Base-by-base conservation (phyloP, 2,888 invertebrate species). In the Steinernema hermaphroditum region DNA sequence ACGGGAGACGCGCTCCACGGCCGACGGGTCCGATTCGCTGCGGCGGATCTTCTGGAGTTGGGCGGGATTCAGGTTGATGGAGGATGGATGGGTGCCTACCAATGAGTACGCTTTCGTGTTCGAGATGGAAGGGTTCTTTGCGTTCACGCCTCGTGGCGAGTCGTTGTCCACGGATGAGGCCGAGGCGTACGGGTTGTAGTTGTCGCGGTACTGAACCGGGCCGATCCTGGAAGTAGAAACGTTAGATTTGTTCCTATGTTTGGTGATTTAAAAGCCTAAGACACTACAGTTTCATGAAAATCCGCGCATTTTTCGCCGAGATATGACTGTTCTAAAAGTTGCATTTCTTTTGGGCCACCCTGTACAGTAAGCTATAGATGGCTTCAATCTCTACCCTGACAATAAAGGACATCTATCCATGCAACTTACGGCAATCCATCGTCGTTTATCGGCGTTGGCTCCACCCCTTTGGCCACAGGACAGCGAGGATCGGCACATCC, bases 401-500 rank as follows among this genome's bases (percentile, higher is more conserved):
- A n/a, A n/a, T n/a, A n/a, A n/a, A n/a, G 37, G 37, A 37, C 37
- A 8, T 37, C 37, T 37, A 37, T 37, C 12, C 37, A 37, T 37
- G 6, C 37, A 4, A 37, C 29, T 62, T 62, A 62, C 62, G 62
- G 62, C 14, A 62, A n/a, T 32, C 62, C 62, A 32, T 62, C 69
- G 24, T 43, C 69, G 69, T 41, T 69, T 8, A 43, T 43, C 1
- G 41, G 43, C 37, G 69, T 43, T 2, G 41, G 43, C 24, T 69
- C 69, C 8, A 69, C 44, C 0, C 69, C 69, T 16, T 69, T 69
- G 19, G 44, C 69, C 29, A 44, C 69, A 9, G 69, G 69, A 24
- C 69, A 69, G 4, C 44, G 41, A n/a, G 76, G 76, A 32, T 79
- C 78, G 69, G 76, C 78, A 34, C 80, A 78, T n/a, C 83, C 83